Evolutionary conservation across 2,113 vertebrate genomes (phyloP), one percentile per base, ranked within the genome.

Genomic region (Rhea pennata): DNA sequence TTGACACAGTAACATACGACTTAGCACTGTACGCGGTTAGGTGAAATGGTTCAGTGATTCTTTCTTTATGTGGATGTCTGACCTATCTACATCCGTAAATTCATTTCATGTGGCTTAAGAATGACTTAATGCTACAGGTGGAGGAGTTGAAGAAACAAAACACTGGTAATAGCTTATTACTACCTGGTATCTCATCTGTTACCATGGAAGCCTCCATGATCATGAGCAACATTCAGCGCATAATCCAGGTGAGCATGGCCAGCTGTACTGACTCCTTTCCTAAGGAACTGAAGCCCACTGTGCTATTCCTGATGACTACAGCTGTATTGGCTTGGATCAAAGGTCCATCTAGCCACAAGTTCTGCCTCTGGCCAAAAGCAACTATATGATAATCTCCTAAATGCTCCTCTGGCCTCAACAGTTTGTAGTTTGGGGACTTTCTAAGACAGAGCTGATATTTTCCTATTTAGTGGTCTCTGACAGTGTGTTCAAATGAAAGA

Each of bases 161-260:
- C 27, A 67, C 97, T 46, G 96, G 96, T 39, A 97, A 97, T 44
- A 97, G 98, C 15, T 88, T 98, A 8, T 97, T 98, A 15, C 88
- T 99, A 72, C 98, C 98, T 48, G 96, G 97, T 22, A 95, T 98
- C 94, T 98, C 99, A 12, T 98, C 98, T 4, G 98, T 99, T 62
- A 98, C 99, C 0, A 99, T 99, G 99, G 99, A 99, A 97, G 99
- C 99, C 6, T 98, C 98, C 80, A 99, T 99, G 99, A 98, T 99
- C 85, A 98, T 99, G 98, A 98, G 98, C 97, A 99, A 99, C 88
- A 99, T 99, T 89, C 99, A 99, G 54, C 98, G 99, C 51, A 99
- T 99, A 87, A 98, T 99, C 94, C 99, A 99, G 99, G 99, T 99
- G 61, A 97, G 97, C 20, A 0, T 19, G 40, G 50, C 56, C 89